Evolutionary conservation across 2,888 invertebrate genomes (phyloP), one percentile per base, ranked within the genome.

Genomic region (Scaptomyza polygonia): DNA sequence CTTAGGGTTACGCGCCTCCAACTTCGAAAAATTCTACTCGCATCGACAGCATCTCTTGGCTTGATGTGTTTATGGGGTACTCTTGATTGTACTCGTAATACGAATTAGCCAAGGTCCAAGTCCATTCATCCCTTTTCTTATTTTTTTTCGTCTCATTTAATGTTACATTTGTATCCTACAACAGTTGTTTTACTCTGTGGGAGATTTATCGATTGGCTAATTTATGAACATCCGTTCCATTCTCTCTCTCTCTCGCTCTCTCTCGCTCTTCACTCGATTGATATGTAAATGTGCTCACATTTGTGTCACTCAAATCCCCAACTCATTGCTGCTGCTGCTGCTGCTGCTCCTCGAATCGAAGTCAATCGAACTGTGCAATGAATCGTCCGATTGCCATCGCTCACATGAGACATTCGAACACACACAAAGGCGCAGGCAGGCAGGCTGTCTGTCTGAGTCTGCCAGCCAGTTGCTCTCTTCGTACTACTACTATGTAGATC

Each of bases 211-310:
- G 90, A 89, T 90, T 89, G 88, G 84, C 81, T 90, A 91, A 91
- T 91, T 91, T 91, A 90, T 91, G 89, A 89, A 89, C 90, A 91
- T 91, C 91, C 91, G 83, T 79, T 55, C 65, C 69, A 8, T 36
- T 36, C 36, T 34, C 34, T n/a, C n/a, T 34, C n/a, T 34, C 32
- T 32, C 32, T 32, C 34, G 6, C 14, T 14, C 14, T 6, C 4
- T n/a, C 36, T 2, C 30, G 8, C 39, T 39, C 39, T 16, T 67
- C 67, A 62, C 51, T 74, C 85, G 77, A 89, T 89, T 88, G 89
- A 88, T 88, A 88, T 89, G 88, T 89, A 88, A 88, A 88, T 89
- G 80, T 83, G 84, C 86, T 88, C 86, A 86, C 84, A 84, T 86
- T 86, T 83, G 82, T 87, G 82, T 87, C 82, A 83, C 88, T 83